phyloP scores from a whole-genome alignment of 2,113 vertebrate genomes.

The Rhea pennata region DNA sequence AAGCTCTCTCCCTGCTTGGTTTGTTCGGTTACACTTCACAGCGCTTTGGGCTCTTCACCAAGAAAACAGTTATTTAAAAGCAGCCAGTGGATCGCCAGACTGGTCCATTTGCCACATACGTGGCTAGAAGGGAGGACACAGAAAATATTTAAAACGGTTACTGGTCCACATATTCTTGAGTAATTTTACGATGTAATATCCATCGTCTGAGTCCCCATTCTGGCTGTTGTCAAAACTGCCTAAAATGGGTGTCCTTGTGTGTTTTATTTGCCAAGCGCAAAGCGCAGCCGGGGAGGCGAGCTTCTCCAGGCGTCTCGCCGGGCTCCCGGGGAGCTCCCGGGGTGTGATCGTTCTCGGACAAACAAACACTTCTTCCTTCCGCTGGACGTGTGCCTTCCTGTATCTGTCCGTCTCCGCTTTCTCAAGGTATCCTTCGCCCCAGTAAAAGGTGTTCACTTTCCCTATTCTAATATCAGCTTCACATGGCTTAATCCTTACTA shows the following conservation, averaged over 20 bases:
- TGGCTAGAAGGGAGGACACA: background rate
- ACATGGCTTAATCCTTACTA: background rate
- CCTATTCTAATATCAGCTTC: background rate
- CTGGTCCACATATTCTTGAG: background rate
- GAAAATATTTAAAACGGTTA: background rate
- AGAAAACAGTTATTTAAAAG: background rate
- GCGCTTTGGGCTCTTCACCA: background rate
- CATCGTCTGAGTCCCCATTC: background rate
- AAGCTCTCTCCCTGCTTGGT: background rate
- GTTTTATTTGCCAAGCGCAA: background rate
- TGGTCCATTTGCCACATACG: background rate
- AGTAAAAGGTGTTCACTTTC: conserved; percentile 1
- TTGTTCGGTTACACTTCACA: background rate
- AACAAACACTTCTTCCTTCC: background rate
- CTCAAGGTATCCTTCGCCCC: background rate
- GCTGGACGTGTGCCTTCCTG: background rate
- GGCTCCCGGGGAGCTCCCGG: background rate
- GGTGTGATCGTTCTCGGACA: background rate
- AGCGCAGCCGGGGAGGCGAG: background rate
- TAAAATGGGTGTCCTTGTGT: background rate
- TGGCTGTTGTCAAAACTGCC: background rate
- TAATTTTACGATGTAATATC: background rate
- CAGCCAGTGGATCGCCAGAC: background rate
- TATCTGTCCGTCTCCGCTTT: background rate
- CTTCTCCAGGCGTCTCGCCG: background rate